Conservation (phyloP, 2,797 vertebrate species). For the Gymnoscopelus microlampas region DNA sequence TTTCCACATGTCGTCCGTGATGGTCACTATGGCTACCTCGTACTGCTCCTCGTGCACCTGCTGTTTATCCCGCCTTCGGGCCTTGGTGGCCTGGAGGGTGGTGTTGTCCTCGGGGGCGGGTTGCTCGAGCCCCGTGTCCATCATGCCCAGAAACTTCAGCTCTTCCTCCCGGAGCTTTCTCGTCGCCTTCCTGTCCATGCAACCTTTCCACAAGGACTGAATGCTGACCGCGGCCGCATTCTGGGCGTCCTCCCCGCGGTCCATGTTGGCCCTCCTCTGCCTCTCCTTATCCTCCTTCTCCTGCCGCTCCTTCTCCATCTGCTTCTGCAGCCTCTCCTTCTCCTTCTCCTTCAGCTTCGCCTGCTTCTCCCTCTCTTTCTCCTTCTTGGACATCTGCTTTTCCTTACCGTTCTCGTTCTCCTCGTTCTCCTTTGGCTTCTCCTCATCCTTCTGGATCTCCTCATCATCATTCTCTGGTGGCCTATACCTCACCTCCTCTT, state of each 20-base stretch:
- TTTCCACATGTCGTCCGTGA: conserved; percentile 62
- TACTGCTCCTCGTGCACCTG: conserved; percentile 74
- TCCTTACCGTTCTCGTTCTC: too few relatives aligned
- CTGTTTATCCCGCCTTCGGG: conserved; percentile 48
- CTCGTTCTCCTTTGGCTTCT: too few relatives aligned
- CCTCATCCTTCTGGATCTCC: conserved; percentile 59
- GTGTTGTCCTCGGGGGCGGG: conserved; percentile 25
- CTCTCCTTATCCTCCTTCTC: conserved; percentile 44
- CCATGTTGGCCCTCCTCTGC: conserved; percentile 40
- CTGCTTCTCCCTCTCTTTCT: too few relatives aligned
- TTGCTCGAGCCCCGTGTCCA: conserved; percentile 51
- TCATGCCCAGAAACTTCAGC: conserved; percentile 82
- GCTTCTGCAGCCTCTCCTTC: too few relatives aligned
- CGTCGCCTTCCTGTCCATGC: conserved; percentile 65
- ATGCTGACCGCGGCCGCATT: conserved; percentile 67
- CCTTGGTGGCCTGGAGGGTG: conserved; percentile 41
- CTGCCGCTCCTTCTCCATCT: too few relatives aligned
- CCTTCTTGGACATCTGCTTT: too few relatives aligned
- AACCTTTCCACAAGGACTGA: conserved; percentile 79
- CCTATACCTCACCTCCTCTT: too few relatives aligned
- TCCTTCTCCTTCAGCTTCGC: too few relatives aligned
- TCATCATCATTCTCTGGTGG: conserved; percentile 52
- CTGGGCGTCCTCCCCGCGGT: neutral
- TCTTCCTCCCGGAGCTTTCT: conserved; percentile 62
- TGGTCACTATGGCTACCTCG: conserved; percentile 43